phyloP scores from a whole-genome alignment of 2,797 vertebrate species.

The Vireo griseus region DNA sequence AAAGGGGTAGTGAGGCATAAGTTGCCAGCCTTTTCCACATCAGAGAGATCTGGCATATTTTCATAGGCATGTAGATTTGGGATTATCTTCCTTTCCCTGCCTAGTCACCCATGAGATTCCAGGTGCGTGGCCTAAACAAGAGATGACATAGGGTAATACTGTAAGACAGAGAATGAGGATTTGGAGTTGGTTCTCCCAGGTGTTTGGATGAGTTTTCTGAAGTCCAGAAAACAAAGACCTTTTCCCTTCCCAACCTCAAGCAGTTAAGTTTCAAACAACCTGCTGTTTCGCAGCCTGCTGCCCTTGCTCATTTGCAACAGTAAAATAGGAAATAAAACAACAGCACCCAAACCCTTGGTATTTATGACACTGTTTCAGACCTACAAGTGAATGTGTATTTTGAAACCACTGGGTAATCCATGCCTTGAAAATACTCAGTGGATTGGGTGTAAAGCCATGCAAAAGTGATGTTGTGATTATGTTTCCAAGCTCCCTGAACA shows the following conservation, averaged over 20 bases:
- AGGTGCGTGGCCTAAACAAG: not conserved
- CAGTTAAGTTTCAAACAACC: not conserved
- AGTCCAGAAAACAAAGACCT: not conserved
- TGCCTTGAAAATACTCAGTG: not conserved
- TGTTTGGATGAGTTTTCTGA: not conserved
- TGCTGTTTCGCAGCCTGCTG: not conserved
- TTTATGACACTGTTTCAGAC: not conserved
- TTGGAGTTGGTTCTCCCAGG: not conserved
- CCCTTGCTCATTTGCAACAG: not conserved
- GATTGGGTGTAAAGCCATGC: not conserved
- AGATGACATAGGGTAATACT: not conserved
- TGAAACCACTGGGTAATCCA: not conserved
- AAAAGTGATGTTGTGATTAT: accelerated
- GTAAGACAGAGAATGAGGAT: not conserved
- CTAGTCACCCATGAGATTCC: not conserved
- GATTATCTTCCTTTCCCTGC: not conserved
- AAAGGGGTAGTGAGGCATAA: not conserved
- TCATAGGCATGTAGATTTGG: not conserved
- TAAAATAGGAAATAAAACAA: not conserved
- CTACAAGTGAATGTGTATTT: not conserved
- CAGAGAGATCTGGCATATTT: not conserved
- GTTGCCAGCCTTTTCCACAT: not conserved
- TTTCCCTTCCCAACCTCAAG: not conserved
- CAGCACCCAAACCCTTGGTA: not conserved
- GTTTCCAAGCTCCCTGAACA: not conserved